Base-by-base conservation (phyloP, 37 sponge, comb jelly and placozoan genomes). In the Theonella swinhoei region DNA sequence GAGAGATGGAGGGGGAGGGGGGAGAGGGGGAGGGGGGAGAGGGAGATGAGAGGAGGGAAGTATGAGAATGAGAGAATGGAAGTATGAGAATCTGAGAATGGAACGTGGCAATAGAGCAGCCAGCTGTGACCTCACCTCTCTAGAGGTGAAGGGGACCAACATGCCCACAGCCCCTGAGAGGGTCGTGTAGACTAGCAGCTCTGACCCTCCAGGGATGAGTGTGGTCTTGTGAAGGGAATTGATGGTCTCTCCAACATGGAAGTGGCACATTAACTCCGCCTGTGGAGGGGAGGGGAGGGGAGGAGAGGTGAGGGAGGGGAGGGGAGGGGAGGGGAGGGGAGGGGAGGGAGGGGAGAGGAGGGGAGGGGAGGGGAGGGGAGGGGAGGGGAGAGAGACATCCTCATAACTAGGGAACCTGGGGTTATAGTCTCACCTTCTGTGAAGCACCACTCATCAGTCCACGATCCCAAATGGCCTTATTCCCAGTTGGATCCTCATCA, bases 401-500 rank as follows among this genome's bases (percentile, higher is more conserved):
- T n/a, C n/a, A n/a, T n/a, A n/a, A n/a, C n/a, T n/a, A n/a, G n/a
- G n/a, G n/a, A n/a, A n/a, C n/a, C n/a, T n/a, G 23, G 54, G 14
- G 14, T 7, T 17, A 14, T 17, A 7, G 7, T n/a, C 38, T 37
- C 23, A 94, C 93, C 92, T 99, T 99, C 67, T 99, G 99, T 25
- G 95, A 75, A 28, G 99, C 99, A 29, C 99, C 99, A 83, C 88
- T 93, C 40, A 98, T 87, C 39, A 96, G 59, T 1, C 99, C 99
- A 65, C 99, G 84, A 70, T 96, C 99, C 99, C 99, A 98, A 30
- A 98, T 83, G 2, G 97, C 86, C 70, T 91, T 92, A 76, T 40
- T 94, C 3, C 99, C 99, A 39, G 99, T 92, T 4, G 99, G 99
- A 69, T 98, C 99, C 35, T 98, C 99, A 73, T 96, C 96, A 17